Evolutionary conservation across 53 echinoderm and acorn worm species (phyloP), one percentile per base, ranked within the genome.

Genomic region (Zoroaster sp.): DNA sequence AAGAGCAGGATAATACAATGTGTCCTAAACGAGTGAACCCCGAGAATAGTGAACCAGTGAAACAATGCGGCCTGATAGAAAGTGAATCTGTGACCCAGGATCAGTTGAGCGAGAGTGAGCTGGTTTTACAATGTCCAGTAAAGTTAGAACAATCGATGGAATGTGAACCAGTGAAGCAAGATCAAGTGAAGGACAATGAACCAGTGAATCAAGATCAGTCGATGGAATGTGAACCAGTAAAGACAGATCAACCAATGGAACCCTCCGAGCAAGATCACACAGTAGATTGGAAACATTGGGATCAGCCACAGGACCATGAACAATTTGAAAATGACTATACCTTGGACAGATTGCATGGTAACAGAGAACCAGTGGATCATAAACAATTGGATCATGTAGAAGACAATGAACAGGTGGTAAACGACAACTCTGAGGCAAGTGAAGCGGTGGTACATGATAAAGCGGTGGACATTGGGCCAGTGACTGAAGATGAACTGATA

Each of bases 31-130:
- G 4, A 59, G 78, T 18, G n/a, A 14, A 6, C 35, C 5, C 17
- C 11, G 25, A 12, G n/a, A 37, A 31, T 0, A 32, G 13, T 55
- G 78, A 78, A 31, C 59, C 35, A 78, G 28, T 17, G 31, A 14
- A 77, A 40, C 40, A 6, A 13, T 32, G 40, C 31, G 5, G 43
- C 12, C 10, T 18, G 3, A 11, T 5, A 42, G 67, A 43, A 3
- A 31, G 31, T 81, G 81, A 66, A 23, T 15, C 78, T 33, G 55
- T 15, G 11, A 40, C 11, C 37, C 8, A 30, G 38, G 40, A 12
- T n/a, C 43, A 51, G 74, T 35, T 63, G 38, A 35, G 73, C 5
- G 41, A 38, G 55, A 83, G 40, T 65, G 90, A 72, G 83, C 46
- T 35, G 7, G 63, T 77, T 67, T 45, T 77, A 34, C 28, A 30